These are phyloP conservation scores for Cryptotermes secundus DNA, from an alignment of 1,140 invertebrate species.

Conservation along the genomic window DNA sequence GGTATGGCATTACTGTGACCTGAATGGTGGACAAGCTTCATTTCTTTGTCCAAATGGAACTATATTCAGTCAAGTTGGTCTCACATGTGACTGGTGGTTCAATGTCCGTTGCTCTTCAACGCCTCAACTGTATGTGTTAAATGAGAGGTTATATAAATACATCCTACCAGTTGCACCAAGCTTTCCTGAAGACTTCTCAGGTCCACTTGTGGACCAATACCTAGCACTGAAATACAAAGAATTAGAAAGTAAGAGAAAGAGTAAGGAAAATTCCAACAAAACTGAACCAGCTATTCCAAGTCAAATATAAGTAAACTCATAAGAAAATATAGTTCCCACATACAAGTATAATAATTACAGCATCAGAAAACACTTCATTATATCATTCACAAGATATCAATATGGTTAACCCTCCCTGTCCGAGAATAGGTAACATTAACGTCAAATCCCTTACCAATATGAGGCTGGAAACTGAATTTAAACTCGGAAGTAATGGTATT, in stretches of 20 bases:
- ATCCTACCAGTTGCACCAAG: slow-evolving; percentile 80
- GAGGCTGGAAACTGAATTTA: too few species aligned
- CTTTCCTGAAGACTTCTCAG: slow-evolving; percentile 84
- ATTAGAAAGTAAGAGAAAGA: slow-evolving; percentile 71
- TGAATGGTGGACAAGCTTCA: slow-evolving; percentile 87
- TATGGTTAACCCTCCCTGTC: too few species aligned
- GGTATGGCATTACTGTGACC: slow-evolving; percentile 89
- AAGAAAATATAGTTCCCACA: too few species aligned
- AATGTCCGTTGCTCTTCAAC: slow-evolving; percentile 82
- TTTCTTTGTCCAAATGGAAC: slow-evolving; percentile 90
- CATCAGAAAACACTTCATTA: too few species aligned
- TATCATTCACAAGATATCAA: too few species aligned
- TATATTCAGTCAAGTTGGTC: slow-evolving; percentile 78
- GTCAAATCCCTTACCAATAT: too few species aligned
- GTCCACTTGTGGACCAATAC: slow-evolving; percentile 81
- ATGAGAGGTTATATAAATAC: slow-evolving; percentile 84
- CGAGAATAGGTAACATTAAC: too few species aligned
- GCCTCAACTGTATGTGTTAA: slow-evolving; percentile 79
- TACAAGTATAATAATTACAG: too few species aligned
- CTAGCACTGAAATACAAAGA: slow-evolving; percentile 78
- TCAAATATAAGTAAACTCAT: slow-evolving; percentile 27
- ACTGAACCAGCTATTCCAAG: slow-evolving; percentile 35
- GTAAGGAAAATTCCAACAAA: slow-evolving; percentile 43
- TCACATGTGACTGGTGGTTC: slow-evolving; percentile 92
- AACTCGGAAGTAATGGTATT: too few species aligned